A percentile compares a stretch with the other conserved stretches of the same genome.
Conservation (phyloP, 2,797 vertebrate species). For the Liasis olivaceus region DNA sequence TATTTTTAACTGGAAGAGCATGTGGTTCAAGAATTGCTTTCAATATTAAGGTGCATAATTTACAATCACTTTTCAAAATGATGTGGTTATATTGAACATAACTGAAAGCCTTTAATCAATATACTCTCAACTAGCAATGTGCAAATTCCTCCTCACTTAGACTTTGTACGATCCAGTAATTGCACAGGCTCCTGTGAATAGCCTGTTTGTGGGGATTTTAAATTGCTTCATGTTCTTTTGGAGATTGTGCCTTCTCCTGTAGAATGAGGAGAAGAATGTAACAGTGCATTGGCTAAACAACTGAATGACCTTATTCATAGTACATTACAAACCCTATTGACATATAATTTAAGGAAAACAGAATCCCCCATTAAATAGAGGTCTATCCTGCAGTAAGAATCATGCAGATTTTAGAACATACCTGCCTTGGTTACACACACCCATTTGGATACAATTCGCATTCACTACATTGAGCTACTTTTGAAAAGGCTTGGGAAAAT, state of each 20-base stretch:
- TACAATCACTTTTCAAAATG: neutral
- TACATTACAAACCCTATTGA: neutral
- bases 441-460: too few species aligned
- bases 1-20: neutral
- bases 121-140: neutral
- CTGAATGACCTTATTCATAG: neutral
- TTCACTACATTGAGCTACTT: too few species aligned
- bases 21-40: neutral
- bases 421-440: too few species aligned
- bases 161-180: neutral
- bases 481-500: too few species aligned
- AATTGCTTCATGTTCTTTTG: neutral
- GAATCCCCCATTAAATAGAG: too few species aligned
- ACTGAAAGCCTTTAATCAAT: neutral
- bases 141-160: neutral
- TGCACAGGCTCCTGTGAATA: neutral
- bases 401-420: too few species aligned
- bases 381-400: too few species aligned
- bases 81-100: neutral
- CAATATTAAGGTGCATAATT: neutral
- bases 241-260: neutral
- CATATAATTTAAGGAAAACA: neutral
- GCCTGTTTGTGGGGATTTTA: neutral
- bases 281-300: neutral
- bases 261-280: neutral